phyloP scores from a whole-genome alignment of 2,113 vertebrate species.

The Hemibagrus wyckioides region DNA sequence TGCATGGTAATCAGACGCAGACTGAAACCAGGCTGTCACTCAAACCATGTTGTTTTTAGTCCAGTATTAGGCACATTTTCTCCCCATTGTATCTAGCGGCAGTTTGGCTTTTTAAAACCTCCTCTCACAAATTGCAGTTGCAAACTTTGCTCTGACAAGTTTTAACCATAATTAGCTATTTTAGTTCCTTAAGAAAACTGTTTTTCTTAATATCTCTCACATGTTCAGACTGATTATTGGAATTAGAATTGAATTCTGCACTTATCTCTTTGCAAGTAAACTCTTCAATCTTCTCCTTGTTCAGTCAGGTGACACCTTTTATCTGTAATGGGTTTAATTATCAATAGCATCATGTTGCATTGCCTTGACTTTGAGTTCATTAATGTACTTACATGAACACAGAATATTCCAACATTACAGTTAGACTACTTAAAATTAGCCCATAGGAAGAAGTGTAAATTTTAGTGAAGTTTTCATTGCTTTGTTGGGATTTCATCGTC shows the following conservation, averaged over 20 bases:
- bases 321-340: background rate
- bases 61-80: background rate
- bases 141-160: background rate
- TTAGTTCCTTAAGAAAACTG: background rate
- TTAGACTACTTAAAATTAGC: background rate
- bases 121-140: background rate
- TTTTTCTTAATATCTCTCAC: background rate
- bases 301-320: background rate
- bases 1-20: constrained; percentile 1
- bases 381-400: background rate
- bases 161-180: background rate
- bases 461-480: background rate
- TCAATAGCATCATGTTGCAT: background rate
- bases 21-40: background rate
- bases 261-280: background rate
- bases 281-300: background rate
- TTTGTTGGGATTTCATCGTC: background rate
- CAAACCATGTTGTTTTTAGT: background rate
- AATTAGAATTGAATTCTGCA: background rate
- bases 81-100: background rate
- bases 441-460: background rate
- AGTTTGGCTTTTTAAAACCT: background rate
- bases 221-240: background rate
- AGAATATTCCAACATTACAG: background rate
- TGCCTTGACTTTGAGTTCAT: background rate